These are phyloP conservation scores for Temnothorax longispinosus DNA, from an alignment of 1,140 invertebrate species.

Conservation along the genomic window DNA sequence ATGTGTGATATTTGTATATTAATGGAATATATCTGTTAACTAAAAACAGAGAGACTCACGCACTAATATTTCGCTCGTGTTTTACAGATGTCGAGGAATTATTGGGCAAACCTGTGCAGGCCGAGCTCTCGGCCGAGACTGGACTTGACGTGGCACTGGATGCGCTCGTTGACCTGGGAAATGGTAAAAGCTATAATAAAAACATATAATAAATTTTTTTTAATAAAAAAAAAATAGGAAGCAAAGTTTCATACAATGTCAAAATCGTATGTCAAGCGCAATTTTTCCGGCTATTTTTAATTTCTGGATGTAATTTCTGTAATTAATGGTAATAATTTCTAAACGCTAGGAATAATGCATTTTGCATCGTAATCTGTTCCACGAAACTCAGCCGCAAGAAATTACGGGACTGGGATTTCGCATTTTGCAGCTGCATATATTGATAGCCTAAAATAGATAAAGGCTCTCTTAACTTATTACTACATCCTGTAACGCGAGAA, in stretches of 20 bases:
- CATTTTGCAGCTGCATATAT: neutral
- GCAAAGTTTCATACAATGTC: neutral
- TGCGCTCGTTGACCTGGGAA: constrained; percentile 87
- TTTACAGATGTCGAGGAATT: constrained; percentile 88
- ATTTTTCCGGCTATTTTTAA: neutral
- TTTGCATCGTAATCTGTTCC: neutral
- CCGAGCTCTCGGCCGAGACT: constrained; percentile 88
- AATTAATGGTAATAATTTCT: neutral
- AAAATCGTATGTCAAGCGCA: neutral
- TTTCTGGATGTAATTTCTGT: neutral
- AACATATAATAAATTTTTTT: neutral
- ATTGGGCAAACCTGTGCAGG: constrained; percentile 89
- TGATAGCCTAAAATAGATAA: neutral
- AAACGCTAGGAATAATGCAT: neutral
- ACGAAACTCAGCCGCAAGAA: neutral
- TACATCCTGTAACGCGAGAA: neutral
- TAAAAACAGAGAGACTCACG: neutral
- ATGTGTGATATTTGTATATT: constrained; percentile 15
- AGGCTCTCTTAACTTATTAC: neutral
- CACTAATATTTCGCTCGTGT: constrained; percentile 1
- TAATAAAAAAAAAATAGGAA: neutral
- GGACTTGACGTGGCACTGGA: constrained; percentile 89
- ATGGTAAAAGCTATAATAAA: constrained; percentile 83
- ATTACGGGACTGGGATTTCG: neutral
- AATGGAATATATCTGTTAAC: constrained; percentile 17